These are phyloP conservation scores for Cryptus armator DNA, from an alignment of 2,888 invertebrate genomes.

Conservation along the genomic window DNA sequence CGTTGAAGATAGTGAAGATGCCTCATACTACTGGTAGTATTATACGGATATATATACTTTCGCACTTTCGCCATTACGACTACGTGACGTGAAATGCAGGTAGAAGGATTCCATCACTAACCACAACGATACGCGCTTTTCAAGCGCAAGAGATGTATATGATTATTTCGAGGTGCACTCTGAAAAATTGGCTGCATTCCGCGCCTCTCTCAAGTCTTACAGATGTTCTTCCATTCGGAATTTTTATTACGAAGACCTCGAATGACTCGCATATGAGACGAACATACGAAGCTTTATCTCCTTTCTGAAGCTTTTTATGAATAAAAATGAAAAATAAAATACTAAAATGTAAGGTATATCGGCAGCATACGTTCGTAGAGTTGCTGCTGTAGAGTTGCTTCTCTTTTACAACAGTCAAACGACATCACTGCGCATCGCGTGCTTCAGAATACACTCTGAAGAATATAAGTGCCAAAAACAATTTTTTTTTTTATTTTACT, in stretches of 20 bases:
- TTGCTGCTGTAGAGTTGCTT: background rate
- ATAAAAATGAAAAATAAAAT: background rate
- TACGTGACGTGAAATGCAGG: slow-evolving; percentile 25
- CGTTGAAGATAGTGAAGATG: background rate
- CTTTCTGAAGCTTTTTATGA: background rate
- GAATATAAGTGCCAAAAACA: background rate
- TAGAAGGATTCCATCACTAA: background rate
- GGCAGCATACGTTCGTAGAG: background rate
- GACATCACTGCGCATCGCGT: background rate
- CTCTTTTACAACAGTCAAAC: background rate
- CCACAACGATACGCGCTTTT: slow-evolving; percentile 3
- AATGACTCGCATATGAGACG: background rate
- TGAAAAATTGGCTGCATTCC: slow-evolving; percentile 79
- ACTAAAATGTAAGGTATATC: background rate
- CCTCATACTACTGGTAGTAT: background rate
- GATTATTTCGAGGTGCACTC: slow-evolving; percentile 84
- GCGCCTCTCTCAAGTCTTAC: background rate
- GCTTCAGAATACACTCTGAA: background rate
- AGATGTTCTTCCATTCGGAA: background rate
- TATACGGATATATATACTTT: background rate
- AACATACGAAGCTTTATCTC: background rate
- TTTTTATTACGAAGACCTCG: background rate
- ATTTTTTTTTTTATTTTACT: too few species aligned
- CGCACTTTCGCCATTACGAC: slow-evolving; percentile 19
- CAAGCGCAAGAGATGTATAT: slow-evolving; percentile 70